Evolutionary conservation across 1,140 invertebrate species (phyloP).

Genomic region (Drosophila nigrodunni): DNA sequence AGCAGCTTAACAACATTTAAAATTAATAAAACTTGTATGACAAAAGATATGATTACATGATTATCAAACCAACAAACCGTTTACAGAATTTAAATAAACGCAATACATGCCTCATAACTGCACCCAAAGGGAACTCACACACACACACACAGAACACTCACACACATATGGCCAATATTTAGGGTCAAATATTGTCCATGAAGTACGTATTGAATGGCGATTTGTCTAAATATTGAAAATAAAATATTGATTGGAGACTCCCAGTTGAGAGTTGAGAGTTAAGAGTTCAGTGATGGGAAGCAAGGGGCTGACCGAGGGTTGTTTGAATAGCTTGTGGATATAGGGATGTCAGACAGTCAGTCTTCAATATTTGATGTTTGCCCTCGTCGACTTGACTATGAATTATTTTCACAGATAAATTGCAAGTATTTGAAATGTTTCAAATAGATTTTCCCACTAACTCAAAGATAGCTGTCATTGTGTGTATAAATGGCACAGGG

Average conservation of each 20-base stretch:
- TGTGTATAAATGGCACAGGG: not conserved
- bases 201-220: slow-evolving; percentile 70
- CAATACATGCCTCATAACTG: slow-evolving; percentile 31
- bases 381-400: slow-evolving; percentile 42
- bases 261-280: slow-evolving; percentile 25
- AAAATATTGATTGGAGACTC: slow-evolving; percentile 72
- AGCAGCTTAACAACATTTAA: not conserved
- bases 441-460: slow-evolving; percentile 60
- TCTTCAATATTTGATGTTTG: slow-evolving; percentile 41
- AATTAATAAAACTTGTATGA: not conserved
- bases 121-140: slow-evolving; percentile 11
- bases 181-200: slow-evolving; percentile 58
- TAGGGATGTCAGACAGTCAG: slow-evolving; percentile 1
- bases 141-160: not conserved
- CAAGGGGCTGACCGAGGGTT: slow-evolving; percentile 37
- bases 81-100: slow-evolving; percentile 31
- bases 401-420: slow-evolving; percentile 57
- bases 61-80: slow-evolving; percentile 25
- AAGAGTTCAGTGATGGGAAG: slow-evolving; percentile 8
- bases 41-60: slow-evolving; percentile 13
- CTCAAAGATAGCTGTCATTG: slow-evolving; percentile 43
- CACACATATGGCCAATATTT: slow-evolving; percentile 57
- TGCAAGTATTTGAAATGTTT: slow-evolving; percentile 17
- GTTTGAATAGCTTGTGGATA: slow-evolving; percentile 17
- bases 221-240: slow-evolving; percentile 81